Evolutionary conservation across 1,140 invertebrate species (phyloP), one percentile per base, ranked within the genome.

Genomic region (Maniola jurtina): DNA sequence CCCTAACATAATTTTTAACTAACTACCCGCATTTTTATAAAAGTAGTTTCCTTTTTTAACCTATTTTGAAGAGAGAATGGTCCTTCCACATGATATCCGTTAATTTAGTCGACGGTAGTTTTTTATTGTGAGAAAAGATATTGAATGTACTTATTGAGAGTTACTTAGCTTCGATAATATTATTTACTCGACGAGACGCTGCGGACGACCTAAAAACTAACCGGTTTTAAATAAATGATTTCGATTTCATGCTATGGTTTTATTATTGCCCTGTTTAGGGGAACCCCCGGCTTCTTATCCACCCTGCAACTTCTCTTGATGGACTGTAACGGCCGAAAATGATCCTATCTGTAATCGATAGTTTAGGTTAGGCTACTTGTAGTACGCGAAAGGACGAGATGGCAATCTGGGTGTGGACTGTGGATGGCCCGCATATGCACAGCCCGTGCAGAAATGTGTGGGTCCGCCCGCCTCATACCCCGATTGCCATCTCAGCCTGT

Each of bases 221-320:
- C 69, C 76, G 58, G 72, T 78, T 73, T 73, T 70, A 79, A 80
- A 80, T 83, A 83, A 83, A 83, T 77, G 80, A 78, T 83, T 83
- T 83, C 76, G 69, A 83, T 83, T 83, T 79, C 68, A 70, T 11
- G 15, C 9, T 42, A 36, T 72, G 60, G 72, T 74, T 72, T 70
- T 69, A 75, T 71, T 66, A 15, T 16, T 35, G 9, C 34, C 33
- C 13, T 55, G 34, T 55, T 15, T 33, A n/a, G 54, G 54, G 34
- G 48, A 25, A 6, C 25, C 48, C 16, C 40, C 8, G 40, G 40
- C 13, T 42, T 42, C 2, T 25, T 25, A 25, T 25, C 25, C 25
- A 25, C 1, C 25, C 25, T 25, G 1, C 4, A 4, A 25, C 25
- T 25, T 25, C 25, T 25, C 25, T 25, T 25, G 25, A 25, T 25